Evolutionary conservation across 2,797 vertebrate species (phyloP), one percentile per base, ranked within the genome.

Genomic region (Meda fulgida): DNA sequence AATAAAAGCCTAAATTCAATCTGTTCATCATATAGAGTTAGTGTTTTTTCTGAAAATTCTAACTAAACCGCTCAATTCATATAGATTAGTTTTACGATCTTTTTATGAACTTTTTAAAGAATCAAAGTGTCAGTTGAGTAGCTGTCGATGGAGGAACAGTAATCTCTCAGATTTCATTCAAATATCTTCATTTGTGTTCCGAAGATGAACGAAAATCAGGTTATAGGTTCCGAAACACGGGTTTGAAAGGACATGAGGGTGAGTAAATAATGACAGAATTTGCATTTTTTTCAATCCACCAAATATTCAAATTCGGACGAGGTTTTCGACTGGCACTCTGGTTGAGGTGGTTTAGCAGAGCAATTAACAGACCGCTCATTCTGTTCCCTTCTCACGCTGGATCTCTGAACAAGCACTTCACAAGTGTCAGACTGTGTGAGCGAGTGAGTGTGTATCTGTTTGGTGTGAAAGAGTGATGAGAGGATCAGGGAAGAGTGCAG

Each of bases 361-460:
- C 75, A 69, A 84, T 84, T 84, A 78, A 70, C 82, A 78, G 26
- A 11, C 73, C 14, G n/a, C 26, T 78, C 36, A 23, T 63, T 77
- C 40, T 67, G 72, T 48, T 83, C 40, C 60, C n/a, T 72, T 31
- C 69, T 82, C 70, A 66, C 10, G 10, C 21, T 66, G 31, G 58
- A 79, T 65, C 60, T 48, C 78, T 81, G 31, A 81, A 78, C 82
- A 84, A 29, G 48, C 82, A 43, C 82, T 84, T 84, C 73, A 75
- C 73, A 58, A 60, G 48, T 77, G 78, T 77, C 63, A 76, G 76
- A 78, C 29, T 65, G 31, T 63, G 53, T 16, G 51, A 34, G 63
- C 6, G 29, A 67, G 63, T 51, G 40, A 43, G 69, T 26, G 48
- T 31, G 67, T 80, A 58, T 84, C 65, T 84, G 83, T 80, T 58